Conservation (phyloP, 2,113 vertebrate species). For the Corvus moneduloides region DNA sequence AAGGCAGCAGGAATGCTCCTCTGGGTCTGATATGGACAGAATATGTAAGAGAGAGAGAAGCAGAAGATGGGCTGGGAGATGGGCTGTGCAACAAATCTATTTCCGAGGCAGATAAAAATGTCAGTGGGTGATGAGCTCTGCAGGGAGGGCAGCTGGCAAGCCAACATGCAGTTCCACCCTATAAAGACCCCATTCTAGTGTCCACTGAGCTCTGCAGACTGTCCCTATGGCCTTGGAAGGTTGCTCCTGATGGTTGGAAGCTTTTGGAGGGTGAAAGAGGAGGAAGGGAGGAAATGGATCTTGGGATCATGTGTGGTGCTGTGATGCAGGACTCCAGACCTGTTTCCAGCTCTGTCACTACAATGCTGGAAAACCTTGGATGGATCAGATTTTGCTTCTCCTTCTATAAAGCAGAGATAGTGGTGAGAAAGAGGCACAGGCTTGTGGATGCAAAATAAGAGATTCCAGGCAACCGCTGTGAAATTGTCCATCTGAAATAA, state of each 20-base stretch:
- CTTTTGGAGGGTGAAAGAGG: neutral
- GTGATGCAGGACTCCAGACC: fast-evolving
- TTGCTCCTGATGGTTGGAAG: neutral
- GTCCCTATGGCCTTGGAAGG: neutral
- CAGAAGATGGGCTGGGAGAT: neutral
- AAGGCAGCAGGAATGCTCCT: neutral
- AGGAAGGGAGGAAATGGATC: neutral
- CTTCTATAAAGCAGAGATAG: neutral
- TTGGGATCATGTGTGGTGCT: neutral
- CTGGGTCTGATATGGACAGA: neutral
- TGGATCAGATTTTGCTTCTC: neutral
- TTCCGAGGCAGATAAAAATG: neutral
- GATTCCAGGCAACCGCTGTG: neutral
- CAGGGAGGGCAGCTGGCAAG: neutral
- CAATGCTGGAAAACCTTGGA: neutral
- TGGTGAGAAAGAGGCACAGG: neutral
- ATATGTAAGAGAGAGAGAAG: neutral
- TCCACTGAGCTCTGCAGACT: neutral
- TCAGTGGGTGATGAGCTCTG: neutral
- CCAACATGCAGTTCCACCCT: neutral
- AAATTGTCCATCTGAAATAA: neutral
- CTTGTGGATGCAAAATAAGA: neutral
- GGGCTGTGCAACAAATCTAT: neutral
- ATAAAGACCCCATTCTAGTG: neutral
- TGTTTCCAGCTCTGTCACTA: neutral